Percentiles rank a stretch among this genome's conserved stretches.
phyloP scores from a whole-genome alignment of 1,140 invertebrate genomes.

The Polypedilum pembai region DNA sequence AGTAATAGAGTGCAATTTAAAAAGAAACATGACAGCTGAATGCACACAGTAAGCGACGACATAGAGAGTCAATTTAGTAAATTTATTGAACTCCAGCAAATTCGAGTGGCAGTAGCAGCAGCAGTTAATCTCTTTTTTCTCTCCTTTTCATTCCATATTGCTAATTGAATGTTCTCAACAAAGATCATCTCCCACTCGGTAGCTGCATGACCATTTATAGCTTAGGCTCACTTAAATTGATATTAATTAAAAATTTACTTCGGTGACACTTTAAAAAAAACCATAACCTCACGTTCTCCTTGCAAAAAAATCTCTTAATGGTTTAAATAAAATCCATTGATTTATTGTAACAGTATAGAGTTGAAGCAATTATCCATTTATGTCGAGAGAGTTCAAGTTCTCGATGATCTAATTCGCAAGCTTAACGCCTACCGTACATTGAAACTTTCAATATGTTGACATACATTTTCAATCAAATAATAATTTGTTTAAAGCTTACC shows the following conservation, averaged over 20 bases:
- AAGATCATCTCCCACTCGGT: background rate
- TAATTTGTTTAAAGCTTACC: too few species aligned
- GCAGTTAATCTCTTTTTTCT: background rate
- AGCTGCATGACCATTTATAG: background rate
- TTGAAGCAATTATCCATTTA: too few species aligned
- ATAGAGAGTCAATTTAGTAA: background rate
- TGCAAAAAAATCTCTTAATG: too few species aligned
- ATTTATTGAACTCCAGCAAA: background rate
- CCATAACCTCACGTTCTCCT: background rate
- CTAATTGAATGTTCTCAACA: conserved; percentile 10
- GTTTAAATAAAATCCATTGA: too few species aligned
- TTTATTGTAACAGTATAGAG: too few species aligned
- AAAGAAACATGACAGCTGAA: background rate
- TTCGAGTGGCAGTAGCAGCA: background rate
- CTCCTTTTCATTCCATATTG: too few species aligned
- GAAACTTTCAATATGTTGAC: too few species aligned
- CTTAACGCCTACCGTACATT: too few species aligned
- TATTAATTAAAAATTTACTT: conserved; percentile 6
- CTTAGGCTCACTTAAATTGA: background rate
- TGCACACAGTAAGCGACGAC: background rate
- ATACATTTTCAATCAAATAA: too few species aligned
- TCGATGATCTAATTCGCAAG: too few species aligned
- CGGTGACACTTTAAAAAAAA: background rate
- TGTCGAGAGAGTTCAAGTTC: too few species aligned
- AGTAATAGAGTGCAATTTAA: conserved; percentile 3